These are phyloP conservation scores for Megaceryle torquata DNA, from an alignment of 2,113 vertebrate species.

Conservation along the genomic window DNA sequence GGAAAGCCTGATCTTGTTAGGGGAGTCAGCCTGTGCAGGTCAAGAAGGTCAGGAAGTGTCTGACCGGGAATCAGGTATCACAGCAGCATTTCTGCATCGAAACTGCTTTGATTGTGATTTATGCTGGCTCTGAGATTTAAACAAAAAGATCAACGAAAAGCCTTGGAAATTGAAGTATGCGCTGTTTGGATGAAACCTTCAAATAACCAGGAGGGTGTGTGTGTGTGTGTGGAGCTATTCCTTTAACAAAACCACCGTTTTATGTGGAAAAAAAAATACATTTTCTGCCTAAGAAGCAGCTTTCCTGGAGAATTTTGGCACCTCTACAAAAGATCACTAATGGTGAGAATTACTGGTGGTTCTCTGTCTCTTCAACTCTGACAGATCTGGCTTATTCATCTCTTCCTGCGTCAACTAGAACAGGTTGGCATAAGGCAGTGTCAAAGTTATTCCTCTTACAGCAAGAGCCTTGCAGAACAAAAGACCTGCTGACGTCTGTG, in stretches of 20 bases:
- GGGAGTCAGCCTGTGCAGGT: background rate
- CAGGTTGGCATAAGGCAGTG: slow-evolving; percentile 49
- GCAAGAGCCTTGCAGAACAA: slow-evolving; percentile 35
- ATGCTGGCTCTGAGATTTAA: background rate
- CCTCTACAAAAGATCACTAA: background rate
- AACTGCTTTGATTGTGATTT: slow-evolving; percentile 29
- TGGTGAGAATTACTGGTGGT: slow-evolving; percentile 46
- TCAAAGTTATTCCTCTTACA: slow-evolving; percentile 30
- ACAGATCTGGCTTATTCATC: slow-evolving; percentile 57
- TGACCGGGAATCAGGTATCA: background rate
- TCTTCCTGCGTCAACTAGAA: slow-evolving; percentile 46
- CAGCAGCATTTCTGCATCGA: slow-evolving; percentile 2
- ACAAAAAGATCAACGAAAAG: background rate
- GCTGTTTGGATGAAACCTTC: background rate
- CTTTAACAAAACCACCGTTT: background rate
- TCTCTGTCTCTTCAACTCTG: slow-evolving; percentile 53
- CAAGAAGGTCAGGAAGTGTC: background rate
- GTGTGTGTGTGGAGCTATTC: background rate
- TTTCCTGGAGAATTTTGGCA: slow-evolving; percentile 36
- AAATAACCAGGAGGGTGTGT: background rate
- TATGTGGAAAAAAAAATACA: slow-evolving; percentile 2
- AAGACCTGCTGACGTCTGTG: slow-evolving; percentile 7
- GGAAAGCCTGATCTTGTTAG: background rate
- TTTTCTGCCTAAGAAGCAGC: slow-evolving; percentile 2
- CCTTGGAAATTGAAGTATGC: background rate